Percentiles rank a stretch among this genome's conserved stretches.
Evolutionary conservation across 2,888 invertebrate species (phyloP).

Genomic region (Trilocha varians): DNA sequence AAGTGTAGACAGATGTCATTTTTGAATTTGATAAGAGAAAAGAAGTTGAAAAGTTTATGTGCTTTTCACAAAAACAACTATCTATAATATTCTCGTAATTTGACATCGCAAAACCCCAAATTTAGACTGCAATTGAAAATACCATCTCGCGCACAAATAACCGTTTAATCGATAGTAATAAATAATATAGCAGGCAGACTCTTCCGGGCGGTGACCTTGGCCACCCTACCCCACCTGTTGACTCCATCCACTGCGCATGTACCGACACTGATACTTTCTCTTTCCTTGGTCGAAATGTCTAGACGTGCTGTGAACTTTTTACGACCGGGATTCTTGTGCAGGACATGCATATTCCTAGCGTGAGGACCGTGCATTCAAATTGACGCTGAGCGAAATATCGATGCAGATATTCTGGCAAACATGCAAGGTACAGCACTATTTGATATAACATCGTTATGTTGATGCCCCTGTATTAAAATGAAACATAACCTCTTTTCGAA

Average conservation of each 20-base stretch:
- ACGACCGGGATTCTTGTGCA: constrained; percentile 39
- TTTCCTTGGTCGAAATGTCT: constrained; percentile 67
- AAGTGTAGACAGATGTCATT: too few relatives aligned
- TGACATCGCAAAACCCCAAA: too few relatives aligned
- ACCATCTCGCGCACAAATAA: constrained; percentile 29
- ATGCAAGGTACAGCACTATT: too few relatives aligned
- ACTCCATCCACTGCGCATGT: constrained; percentile 56
- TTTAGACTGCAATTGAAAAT: not conserved
- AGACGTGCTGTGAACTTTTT: constrained; percentile 68
- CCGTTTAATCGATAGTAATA: constrained; percentile 53
- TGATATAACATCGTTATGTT: too few relatives aligned
- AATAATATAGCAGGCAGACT: constrained; percentile 60
- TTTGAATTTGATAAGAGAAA: too few relatives aligned
- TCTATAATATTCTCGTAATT: too few relatives aligned
- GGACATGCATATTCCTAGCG: constrained; percentile 34
- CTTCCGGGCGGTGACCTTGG: constrained; percentile 69
- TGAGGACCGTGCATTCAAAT: constrained; percentile 21
- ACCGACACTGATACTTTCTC: constrained; percentile 36
- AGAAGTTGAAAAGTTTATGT: too few relatives aligned
- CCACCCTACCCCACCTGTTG: constrained; percentile 53
- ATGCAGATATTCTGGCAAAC: too few relatives aligned
- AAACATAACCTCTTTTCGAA: too few relatives aligned
- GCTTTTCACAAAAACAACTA: too few relatives aligned
- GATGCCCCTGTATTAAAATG: too few relatives aligned
- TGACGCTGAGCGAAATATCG: too few relatives aligned